Evolutionary conservation across 1,140 invertebrate species (phyloP).

Genomic region (Marisa cornuarietis): DNA sequence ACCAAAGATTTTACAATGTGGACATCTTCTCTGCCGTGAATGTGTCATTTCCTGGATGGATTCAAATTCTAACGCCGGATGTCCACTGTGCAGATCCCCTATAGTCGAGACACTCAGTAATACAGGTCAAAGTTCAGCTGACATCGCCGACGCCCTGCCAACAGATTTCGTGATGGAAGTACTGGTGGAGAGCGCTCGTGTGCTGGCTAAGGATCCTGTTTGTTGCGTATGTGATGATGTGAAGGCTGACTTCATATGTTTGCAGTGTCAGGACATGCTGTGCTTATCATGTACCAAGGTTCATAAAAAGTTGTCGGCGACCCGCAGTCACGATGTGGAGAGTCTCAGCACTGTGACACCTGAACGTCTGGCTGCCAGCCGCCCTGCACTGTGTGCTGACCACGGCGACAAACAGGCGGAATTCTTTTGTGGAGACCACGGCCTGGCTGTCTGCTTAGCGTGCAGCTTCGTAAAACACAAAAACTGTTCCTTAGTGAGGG

Average conservation of each 20-base stretch:
- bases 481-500: neutral
- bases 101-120: neutral
- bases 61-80: neutral
- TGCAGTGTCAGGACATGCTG: neutral
- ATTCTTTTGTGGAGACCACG: neutral
- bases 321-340: neutral
- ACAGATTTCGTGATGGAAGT: neutral
- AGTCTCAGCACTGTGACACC: neutral
- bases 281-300: neutral
- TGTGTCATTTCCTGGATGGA: neutral
- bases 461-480: neutral
- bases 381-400: neutral
- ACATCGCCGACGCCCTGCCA: neutral
- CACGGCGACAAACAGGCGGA: neutral
- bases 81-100: neutral
- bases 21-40: neutral
- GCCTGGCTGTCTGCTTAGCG: neutral
- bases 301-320: neutral
- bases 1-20: constrained; percentile 1
- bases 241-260: neutral
- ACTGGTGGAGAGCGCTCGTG: neutral
- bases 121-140: no score
- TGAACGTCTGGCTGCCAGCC: neutral
- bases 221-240: neutral
- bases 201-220: neutral